Evolutionary conservation across 1,140 invertebrate species (phyloP), one percentile per base, ranked within the genome.

Genomic region (Dryas iulia): DNA sequence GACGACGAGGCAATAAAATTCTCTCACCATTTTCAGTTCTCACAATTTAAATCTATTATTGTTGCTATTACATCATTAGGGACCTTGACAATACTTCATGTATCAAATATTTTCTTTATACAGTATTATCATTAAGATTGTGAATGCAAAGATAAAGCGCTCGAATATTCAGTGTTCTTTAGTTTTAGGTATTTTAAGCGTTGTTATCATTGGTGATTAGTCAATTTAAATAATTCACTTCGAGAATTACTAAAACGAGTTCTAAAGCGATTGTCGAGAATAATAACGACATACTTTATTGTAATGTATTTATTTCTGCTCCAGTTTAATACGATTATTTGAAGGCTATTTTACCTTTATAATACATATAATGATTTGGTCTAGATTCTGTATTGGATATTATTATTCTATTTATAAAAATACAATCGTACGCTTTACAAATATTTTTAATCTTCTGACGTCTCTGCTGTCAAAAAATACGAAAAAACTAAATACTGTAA

Each of bases 11-110:
- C 76, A 73, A 78, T 78, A 68, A 74, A 76, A 77, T 69, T 76
- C 82, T 78, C 68, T 76, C 78, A 64, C 61, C 59, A 77, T 73
- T 83, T 75, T 61, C 69, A 71, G 64, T 75, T 82, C 76, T 69
- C 76, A 78, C 78, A 74, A 76, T 81, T 76, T 60, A 69, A 65
- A 71, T 75, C 73, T 79, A 82, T 82, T 82, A 75, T 79, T 78
- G 76, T 74, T 75, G 65, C 66, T 69, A 70, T 89, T 86, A 89
- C 86, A 87, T 89, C 83, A 86, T 74, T 77, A 66, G 39, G 69
- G 87, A 75, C 87, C 84, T 89, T 86, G 87, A 73, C 69, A 65
- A 56, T 74, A 74, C 64, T 72, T 69, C 72, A 77, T 65, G 77
- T 81, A 82, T 83, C 76, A 79, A 82, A 78, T 80, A 78, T 79